Evolutionary conservation across 2,113 vertebrate genomes (phyloP).

Genomic region (Vicugna pacos): DNA sequence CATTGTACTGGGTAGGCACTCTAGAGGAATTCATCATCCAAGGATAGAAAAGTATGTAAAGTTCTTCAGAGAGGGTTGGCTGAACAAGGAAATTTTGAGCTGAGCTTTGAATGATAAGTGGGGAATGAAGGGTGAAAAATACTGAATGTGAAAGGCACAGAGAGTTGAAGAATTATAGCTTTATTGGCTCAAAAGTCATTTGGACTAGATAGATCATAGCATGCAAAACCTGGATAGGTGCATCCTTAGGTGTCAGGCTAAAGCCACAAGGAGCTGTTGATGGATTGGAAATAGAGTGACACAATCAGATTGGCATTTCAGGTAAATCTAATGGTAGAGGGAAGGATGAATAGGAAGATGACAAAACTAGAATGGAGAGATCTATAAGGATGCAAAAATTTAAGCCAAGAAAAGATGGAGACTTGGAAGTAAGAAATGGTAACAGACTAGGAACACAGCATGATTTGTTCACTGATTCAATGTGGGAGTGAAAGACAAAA

Average conservation of each 20-base stretch:
- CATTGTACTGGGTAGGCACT: neutral
- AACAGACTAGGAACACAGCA: neutral
- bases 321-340: neutral
- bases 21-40: neutral
- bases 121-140: neutral
- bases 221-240: neutral
- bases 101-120: neutral
- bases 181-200: neutral
- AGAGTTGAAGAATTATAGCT: neutral
- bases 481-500: neutral
- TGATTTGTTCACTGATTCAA: neutral
- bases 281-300: neutral
- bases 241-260: neutral
- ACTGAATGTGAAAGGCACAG: neutral
- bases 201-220: neutral
- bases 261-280: neutral
- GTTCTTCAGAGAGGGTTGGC: neutral
- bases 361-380: neutral
- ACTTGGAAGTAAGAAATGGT: neutral
- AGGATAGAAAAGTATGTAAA: neutral
- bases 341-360: neutral
- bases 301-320: neutral
- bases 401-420: neutral
- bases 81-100: neutral
- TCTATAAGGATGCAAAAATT: neutral